Conservation (phyloP, 2,888 invertebrate genomes). For the Hoplodrina ambigua region DNA sequence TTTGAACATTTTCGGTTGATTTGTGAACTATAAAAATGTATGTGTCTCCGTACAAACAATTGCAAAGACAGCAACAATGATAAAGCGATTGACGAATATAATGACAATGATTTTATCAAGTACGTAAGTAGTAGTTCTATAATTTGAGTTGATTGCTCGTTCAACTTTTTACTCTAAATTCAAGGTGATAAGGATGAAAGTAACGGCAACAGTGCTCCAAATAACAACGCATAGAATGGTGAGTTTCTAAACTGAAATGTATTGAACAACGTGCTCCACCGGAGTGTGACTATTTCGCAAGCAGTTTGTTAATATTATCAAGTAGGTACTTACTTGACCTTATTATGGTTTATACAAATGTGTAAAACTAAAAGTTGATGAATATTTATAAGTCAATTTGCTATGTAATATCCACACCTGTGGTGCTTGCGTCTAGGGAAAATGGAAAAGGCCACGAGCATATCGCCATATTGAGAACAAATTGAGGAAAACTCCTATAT, state of each 20-base stretch:
- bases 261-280: constrained; percentile 71
- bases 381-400: constrained; percentile 48
- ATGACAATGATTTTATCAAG: constrained; percentile 40
- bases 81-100: constrained; percentile 41
- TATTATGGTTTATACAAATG: constrained; percentile 62
- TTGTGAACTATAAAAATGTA: constrained; percentile 26
- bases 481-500: constrained; percentile 20
- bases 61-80: constrained; percentile 18
- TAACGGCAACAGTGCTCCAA: constrained; percentile 45
- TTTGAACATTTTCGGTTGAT: constrained; percentile 14
- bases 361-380: constrained; percentile 45
- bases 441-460: constrained; percentile 13
- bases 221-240: constrained; percentile 49
- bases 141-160: constrained; percentile 6
- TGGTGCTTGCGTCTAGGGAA: constrained; percentile 23
- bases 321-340: constrained; percentile 60
- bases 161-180: constrained; percentile 36
- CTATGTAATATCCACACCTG: constrained; percentile 31
- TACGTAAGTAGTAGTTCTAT: constrained; percentile 25
- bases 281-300: constrained; percentile 78
- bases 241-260: constrained; percentile 67
- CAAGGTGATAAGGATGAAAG: constrained; percentile 48
- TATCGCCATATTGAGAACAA: neutral
- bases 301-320: constrained; percentile 65
- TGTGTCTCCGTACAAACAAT: constrained; percentile 14